Evolutionary conservation across 2,113 vertebrate species (phyloP).

Genomic region (Corynorhinus townsendii): DNA sequence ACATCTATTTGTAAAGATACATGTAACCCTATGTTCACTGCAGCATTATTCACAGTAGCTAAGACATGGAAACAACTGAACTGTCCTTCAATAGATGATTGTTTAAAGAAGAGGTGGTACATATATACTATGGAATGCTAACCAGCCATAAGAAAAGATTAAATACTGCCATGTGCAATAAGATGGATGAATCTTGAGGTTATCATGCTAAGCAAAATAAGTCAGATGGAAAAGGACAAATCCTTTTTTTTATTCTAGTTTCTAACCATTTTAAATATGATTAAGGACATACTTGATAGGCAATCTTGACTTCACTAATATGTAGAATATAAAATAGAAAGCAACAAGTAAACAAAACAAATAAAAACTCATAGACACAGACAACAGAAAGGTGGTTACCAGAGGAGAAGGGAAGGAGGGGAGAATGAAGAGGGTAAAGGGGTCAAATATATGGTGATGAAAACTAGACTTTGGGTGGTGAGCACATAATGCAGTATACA

Average conservation of each 20-base stretch:
- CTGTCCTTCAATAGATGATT: background rate
- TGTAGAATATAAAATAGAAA: background rate
- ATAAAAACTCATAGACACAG: background rate
- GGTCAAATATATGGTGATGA: background rate
- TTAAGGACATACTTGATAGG: background rate
- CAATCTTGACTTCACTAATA: background rate
- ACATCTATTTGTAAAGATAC: background rate
- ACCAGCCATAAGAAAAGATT: background rate
- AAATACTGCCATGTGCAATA: background rate
- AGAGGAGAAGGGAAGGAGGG: background rate
- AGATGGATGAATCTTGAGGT: background rate
- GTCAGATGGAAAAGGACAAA: background rate
- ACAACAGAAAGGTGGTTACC: background rate
- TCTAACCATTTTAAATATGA: background rate
- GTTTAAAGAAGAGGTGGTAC: background rate
- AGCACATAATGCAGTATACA: background rate
- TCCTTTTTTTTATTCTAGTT: background rate
- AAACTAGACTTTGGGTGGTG: background rate
- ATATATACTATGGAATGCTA: background rate
- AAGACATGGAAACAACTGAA: background rate
- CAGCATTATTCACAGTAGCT: background rate
- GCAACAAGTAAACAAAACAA: background rate
- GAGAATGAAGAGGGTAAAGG: background rate
- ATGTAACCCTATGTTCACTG: background rate
- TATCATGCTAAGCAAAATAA: background rate